phyloP scores from a whole-genome alignment of 2,888 invertebrate genomes.

The Tachystola acroxantha region DNA sequence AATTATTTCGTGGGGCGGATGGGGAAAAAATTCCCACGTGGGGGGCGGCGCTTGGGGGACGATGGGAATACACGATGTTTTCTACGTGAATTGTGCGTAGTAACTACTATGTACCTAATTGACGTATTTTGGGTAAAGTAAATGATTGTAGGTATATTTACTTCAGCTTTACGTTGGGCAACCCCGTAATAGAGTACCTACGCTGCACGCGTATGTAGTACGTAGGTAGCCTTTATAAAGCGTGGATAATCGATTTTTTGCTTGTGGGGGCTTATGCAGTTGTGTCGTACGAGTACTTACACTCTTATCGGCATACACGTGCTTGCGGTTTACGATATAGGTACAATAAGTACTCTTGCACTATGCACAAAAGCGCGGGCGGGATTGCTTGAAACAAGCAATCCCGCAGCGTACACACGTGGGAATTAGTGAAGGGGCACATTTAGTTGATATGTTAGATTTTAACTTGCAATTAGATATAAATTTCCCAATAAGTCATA shows the following conservation, averaged over 20 bases:
- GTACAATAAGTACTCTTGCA: constrained; percentile 23
- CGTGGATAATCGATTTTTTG: constrained; percentile 53
- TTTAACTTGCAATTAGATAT: neutral
- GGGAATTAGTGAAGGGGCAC: too few species aligned
- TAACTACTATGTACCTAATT: neutral
- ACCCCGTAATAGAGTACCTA: constrained; percentile 34
- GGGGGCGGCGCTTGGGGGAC: too few species aligned
- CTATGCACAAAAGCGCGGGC: constrained; percentile 21
- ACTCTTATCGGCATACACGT: constrained; percentile 58
- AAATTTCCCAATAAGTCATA: neutral
- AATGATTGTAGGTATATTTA: constrained; percentile 15
- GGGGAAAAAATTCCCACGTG: too few species aligned
- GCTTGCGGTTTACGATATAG: constrained; percentile 47
- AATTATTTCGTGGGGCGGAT: too few species aligned
- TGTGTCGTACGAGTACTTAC: constrained; percentile 15
- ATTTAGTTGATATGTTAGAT: neutral
- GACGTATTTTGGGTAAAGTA: neutral
- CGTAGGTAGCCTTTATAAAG: constrained; percentile 36
- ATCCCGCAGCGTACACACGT: too few species aligned
- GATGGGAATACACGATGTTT: too few species aligned
- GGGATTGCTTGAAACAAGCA: too few species aligned
- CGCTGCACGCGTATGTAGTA: too few species aligned
- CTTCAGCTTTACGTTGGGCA: constrained; percentile 15
- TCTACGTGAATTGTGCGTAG: neutral
- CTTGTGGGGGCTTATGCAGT: too few species aligned